Evolutionary conservation across 2,797 vertebrate genomes (phyloP).

Genomic region (Agapornis canus): DNA sequence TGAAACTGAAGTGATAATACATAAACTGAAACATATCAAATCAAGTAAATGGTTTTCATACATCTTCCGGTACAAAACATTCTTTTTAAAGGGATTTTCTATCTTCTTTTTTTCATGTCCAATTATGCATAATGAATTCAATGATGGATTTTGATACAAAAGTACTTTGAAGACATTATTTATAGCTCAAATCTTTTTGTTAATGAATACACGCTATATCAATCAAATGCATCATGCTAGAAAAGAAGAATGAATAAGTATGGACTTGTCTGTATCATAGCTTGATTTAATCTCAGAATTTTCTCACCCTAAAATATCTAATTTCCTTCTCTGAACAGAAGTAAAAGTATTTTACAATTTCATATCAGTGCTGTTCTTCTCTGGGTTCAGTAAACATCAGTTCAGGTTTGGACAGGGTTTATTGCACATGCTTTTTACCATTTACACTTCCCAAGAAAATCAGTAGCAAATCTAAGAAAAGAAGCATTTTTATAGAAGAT

Average conservation of each 20-base stretch:
- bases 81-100: background rate
- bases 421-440: background rate
- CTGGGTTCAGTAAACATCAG: background rate
- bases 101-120: background rate
- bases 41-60: background rate
- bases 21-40: background rate
- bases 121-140: background rate
- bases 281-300: background rate
- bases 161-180: background rate
- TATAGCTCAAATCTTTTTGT: background rate
- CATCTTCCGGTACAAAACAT: fast-evolving
- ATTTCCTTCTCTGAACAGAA: background rate
- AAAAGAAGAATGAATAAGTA: background rate
- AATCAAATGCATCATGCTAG: background rate
- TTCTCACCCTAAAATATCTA: background rate
- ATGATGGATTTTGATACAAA: background rate
- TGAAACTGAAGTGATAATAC: background rate
- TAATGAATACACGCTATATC: background rate
- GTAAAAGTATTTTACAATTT: background rate
- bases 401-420: background rate
- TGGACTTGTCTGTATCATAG: background rate
- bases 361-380: background rate
- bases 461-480: background rate
- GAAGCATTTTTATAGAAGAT: background rate
- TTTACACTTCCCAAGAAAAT: background rate